Evolutionary conservation across 2,888 invertebrate species (phyloP).

Genomic region (Noctua pronuba): DNA sequence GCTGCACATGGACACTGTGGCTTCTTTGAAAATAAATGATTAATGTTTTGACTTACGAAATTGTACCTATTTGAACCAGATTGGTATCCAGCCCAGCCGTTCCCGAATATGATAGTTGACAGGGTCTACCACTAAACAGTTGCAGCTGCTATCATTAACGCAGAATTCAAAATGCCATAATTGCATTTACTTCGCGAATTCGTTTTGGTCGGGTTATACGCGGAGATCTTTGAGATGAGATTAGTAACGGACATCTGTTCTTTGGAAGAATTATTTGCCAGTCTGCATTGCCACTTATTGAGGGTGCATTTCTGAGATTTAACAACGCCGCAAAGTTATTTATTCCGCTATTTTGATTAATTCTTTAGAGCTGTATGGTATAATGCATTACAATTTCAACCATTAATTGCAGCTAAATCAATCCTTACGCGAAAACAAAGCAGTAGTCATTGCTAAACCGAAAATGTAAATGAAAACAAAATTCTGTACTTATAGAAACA

Average conservation of each 20-base stretch:
- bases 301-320: too few relatives aligned
- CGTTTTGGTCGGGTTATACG: too few relatives aligned
- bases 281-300: too few relatives aligned
- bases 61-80: neutral
- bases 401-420: neutral
- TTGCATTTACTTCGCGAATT: neutral
- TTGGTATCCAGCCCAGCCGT: neutral
- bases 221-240: too few relatives aligned
- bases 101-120: neutral
- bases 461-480: constrained; percentile 26
- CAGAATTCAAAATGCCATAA: neutral
- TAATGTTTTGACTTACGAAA: constrained; percentile 6
- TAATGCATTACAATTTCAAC: too few relatives aligned
- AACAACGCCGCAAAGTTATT: too few relatives aligned
- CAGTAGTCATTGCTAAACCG: neutral
- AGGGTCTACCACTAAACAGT: neutral
- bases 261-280: too few relatives aligned
- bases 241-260: too few relatives aligned
- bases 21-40: constrained; percentile 72
- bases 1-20: constrained; percentile 89
- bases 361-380: too few relatives aligned
- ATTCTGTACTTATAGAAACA: constrained; percentile 45
- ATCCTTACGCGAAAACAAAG: neutral
- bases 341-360: too few relatives aligned
- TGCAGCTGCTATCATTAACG: neutral